Percentiles rank a stretch among this genome's conserved stretches.
These are phyloP conservation scores for Sebastiscus tertius DNA, from an alignment of 2,797 vertebrate genomes.

Conservation along the genomic window DNA sequence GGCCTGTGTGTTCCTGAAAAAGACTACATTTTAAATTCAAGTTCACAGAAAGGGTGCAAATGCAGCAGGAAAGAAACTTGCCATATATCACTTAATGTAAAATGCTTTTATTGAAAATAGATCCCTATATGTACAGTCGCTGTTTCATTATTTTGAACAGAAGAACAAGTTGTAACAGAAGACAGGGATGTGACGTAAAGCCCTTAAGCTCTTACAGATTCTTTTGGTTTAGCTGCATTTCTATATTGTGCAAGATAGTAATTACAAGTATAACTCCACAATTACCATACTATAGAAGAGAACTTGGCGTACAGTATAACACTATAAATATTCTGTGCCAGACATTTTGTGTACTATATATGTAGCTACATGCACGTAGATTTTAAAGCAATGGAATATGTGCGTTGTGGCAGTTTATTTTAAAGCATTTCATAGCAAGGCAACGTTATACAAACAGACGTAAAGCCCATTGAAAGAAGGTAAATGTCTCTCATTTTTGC, in stretches of 20 bases:
- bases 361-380: constrained; percentile 13
- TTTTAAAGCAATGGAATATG: constrained; percentile 6
- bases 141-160: constrained; percentile 32
- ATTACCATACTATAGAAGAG: constrained; percentile 37
- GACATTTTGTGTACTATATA: constrained; percentile 11
- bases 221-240: constrained; percentile 44
- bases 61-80: constrained; percentile 5
- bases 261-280: constrained; percentile 38
- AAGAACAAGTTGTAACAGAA: constrained; percentile 30
- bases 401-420: constrained; percentile 14
- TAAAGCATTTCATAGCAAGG: constrained; percentile 1
- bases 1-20: neutral
- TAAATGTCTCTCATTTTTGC: neutral
- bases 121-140: constrained; percentile 7
- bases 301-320: constrained; percentile 34
- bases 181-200: constrained; percentile 30
- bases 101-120: constrained; percentile 69
- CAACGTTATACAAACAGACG: neutral
- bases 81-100: constrained; percentile 26
- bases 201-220: constrained; percentile 35
- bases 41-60: constrained; percentile 14
- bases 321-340: constrained; percentile 46
- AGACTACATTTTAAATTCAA: neutral
- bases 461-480: neutral
- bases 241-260: constrained; percentile 39